Evolutionary conservation across 1,140 invertebrate genomes (phyloP), one percentile per base, ranked within the genome.

Genomic region (Heliconius hermathena): DNA sequence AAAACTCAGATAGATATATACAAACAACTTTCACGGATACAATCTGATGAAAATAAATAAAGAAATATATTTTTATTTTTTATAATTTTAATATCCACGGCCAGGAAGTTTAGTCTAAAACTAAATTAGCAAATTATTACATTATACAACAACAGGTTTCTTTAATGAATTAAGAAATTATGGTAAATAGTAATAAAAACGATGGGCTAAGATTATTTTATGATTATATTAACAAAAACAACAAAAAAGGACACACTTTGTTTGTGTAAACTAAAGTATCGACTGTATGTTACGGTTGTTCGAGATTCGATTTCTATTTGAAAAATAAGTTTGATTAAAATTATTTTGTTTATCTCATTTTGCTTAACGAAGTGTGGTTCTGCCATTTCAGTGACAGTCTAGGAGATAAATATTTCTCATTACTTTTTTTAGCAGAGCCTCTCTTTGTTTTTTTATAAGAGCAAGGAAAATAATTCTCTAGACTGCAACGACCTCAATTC

Each of bases 21-120:
- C 49, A 71, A 76, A 76, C 66, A 76, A 26, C 57, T 76, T 76
- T 70, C 57, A 29, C 9, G 33, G 1, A 18, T 46, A 76, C 22
- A 26, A 60, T 26, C 22, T 66, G 60, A 26, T 66, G 60, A 29
- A 66, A 66, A 66, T 66, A 66, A 66, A 22, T 22, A 57, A 57
- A 57, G 54, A n/a, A 57, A 57, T 57, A 57, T 57, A 57, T 57
- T n/a, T 57, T 20, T 60, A 60, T 60, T 60, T n/a, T 13, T 60
- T 29, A 66, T 29, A 16, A 29, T 66, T 66, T 66, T 5, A 29
- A 66, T 29, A 29, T 66, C 11, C 9, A 66, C 60, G 5, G 60
- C 26, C 60, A 26, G 22, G 22, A 26, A 26, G 60, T 16, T 22
- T 26, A 60, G 22, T 66, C 26, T 29, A 13, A 29, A 26, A 66